Evolutionary conservation across 2,797 vertebrate genomes (phyloP), one percentile per base, ranked within the genome.

Genomic region (Enteromius mattozi): DNA sequence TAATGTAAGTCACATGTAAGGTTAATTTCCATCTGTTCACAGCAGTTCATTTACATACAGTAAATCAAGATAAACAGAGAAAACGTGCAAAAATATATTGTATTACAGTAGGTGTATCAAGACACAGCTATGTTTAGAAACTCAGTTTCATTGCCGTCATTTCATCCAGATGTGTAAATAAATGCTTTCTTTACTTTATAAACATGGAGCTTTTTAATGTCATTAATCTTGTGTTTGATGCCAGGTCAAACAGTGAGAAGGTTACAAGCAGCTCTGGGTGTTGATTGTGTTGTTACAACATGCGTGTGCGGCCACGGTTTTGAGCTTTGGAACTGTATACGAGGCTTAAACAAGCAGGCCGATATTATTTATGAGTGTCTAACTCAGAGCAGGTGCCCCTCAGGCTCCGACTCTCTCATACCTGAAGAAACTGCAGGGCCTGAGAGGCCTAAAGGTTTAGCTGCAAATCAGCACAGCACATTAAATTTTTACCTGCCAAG

Each of bases 341-440:
- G 13, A 27, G 78, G 71, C 42, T 82, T 86, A 61, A 86, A 80
- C 81, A 76, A 84, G 79, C 78, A 78, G 79, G 61, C 61, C 47
- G 76, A 77, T 81, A 78, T 87, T 86, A 88, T 89, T 90, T 89
- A 87, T 89, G 84, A 88, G 74, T 70, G 65, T 81, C 76, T 85
- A 83, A 87, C 83, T 87, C 84, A 80, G 87, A 79, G 59, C 65
- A 65, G 81, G 42, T 82, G 68, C 83, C 86, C 79, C 70, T 59
- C 80, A 78, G 87, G 80, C 82, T 84, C 45, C 63, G 86, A 89
- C 76, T 80, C 86, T 78, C 83, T 65, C 83, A 84, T 81, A 86
- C 82, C 86, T 89, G 59, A 51, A 87, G 77, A 85, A 80, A 81
- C 61, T 68, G 54, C 68, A 80, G 82, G 71, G 83, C 85, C 82